Conservation (phyloP, 1,140 invertebrate genomes). For the Brachionus koreanus region DNA sequence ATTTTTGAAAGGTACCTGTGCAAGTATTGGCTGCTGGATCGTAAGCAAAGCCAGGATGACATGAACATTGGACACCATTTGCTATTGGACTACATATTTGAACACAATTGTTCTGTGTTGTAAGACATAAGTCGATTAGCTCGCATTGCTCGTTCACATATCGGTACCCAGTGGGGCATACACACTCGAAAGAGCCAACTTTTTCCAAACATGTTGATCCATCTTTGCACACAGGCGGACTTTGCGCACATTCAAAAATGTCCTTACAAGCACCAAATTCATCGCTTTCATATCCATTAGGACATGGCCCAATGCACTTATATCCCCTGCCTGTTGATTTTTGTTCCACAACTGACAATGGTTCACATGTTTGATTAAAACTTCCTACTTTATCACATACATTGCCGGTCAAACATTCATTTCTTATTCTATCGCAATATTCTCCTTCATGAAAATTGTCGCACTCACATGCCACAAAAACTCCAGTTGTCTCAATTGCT, state of each 20-base stretch:
- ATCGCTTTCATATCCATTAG: neutral
- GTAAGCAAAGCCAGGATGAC: neutral
- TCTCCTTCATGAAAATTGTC: neutral
- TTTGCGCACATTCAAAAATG: neutral
- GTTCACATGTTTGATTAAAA: neutral
- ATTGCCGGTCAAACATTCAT: neutral
- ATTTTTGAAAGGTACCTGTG: neutral
- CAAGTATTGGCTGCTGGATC: neutral
- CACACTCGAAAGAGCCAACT: neutral
- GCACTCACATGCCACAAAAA: neutral
- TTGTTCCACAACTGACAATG: neutral
- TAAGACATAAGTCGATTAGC: constrained; percentile 31
- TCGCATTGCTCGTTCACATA: neutral
- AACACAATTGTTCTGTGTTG: neutral
- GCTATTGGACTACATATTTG: neutral
- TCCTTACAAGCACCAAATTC: constrained; percentile 6
- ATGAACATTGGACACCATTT: neutral
- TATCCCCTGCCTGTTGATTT: neutral
- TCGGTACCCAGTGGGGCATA: neutral
- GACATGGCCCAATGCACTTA: constrained; percentile 7
- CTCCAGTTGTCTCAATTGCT: neutral
- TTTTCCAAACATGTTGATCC: neutral
- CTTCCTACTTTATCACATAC: neutral
- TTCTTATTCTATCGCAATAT: neutral
- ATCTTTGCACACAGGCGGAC: neutral